These are phyloP conservation scores for Drosophila equinoxialis DNA, from an alignment of 1,140 invertebrate species.

Conservation along the genomic window DNA sequence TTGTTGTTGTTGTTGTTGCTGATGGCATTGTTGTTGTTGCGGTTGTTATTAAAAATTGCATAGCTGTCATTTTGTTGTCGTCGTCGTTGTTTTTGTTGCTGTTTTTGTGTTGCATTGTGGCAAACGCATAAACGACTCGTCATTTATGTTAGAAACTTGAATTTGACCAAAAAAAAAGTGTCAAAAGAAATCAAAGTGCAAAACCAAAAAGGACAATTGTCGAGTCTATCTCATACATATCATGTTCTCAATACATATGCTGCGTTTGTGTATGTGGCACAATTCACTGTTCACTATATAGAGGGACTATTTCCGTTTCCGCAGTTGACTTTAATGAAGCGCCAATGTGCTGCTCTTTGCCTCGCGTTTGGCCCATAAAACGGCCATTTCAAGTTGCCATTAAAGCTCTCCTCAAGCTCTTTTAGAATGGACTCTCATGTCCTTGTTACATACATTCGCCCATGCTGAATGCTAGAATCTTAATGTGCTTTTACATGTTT, in stretches of 20 bases:
- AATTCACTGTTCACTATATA: slow-evolving; percentile 36
- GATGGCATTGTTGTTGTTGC: slow-evolving; percentile 33
- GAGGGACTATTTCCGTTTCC: slow-evolving; percentile 67
- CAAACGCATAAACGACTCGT: slow-evolving; percentile 66
- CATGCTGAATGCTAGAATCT: slow-evolving; percentile 32
- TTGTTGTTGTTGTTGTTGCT: slow-evolving; percentile 26
- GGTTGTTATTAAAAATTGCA: slow-evolving; percentile 69
- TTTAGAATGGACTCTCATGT: slow-evolving; percentile 39
- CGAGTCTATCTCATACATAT: slow-evolving; percentile 16
- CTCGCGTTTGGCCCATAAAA: slow-evolving; percentile 66
- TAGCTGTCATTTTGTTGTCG: slow-evolving; percentile 67
- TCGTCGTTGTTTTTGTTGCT: slow-evolving; percentile 30
- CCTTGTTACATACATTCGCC: slow-evolving; percentile 24
- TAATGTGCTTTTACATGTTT: slow-evolving; percentile 80
- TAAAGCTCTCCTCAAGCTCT: slow-evolving; percentile 35
- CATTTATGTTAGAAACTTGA: slow-evolving; percentile 70
- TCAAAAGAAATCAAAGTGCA: slow-evolving; percentile 57
- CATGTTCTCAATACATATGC: not conserved
- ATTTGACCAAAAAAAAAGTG: slow-evolving; percentile 50
- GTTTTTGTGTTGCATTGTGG: slow-evolving; percentile 49
- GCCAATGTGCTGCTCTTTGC: slow-evolving; percentile 62
- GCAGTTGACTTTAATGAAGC: slow-evolving; percentile 75
- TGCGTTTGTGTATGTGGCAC: slow-evolving; percentile 24
- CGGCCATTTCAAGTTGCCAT: slow-evolving; percentile 62
- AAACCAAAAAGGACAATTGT: slow-evolving; percentile 16